Percentiles rank a stretch among this genome's conserved stretches.
Evolutionary conservation across 2,113 vertebrate species (phyloP).

Genomic region (Megaceryle torquata): DNA sequence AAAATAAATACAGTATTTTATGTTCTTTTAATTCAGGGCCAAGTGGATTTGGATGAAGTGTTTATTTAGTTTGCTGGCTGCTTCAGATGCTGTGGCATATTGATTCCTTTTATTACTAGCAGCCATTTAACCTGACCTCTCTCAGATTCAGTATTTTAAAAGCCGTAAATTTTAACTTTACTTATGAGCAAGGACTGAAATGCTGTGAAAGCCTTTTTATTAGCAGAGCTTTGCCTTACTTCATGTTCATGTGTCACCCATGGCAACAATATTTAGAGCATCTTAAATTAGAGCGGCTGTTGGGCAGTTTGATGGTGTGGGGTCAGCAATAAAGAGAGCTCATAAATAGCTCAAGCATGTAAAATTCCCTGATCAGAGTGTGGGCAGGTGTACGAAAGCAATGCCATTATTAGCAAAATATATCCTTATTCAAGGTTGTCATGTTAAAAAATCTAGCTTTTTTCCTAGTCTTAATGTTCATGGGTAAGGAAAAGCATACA

Average conservation of each 20-base stretch:
- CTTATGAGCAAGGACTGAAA: constrained; percentile 74
- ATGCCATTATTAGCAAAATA: background rate
- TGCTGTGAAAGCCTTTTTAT: constrained; percentile 81
- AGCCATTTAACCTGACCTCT: constrained; percentile 81
- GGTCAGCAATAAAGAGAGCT: constrained; percentile 32
- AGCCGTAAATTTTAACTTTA: constrained; percentile 81
- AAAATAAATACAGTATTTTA: constrained; percentile 84
- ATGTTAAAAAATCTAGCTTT: background rate
- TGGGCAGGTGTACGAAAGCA: constrained; percentile 36
- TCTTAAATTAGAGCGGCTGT: constrained; percentile 70
- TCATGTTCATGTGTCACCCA: constrained; percentile 65
- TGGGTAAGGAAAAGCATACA: background rate
- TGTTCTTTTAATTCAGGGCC: constrained; percentile 83
- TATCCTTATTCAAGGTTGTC: background rate
- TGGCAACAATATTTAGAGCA: constrained; percentile 77
- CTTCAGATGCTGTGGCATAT: constrained; percentile 78
- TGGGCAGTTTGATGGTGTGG: background rate
- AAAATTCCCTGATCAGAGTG: background rate
- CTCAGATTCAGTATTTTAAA: constrained; percentile 82
- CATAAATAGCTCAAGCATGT: constrained; percentile 37
- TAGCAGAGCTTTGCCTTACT: constrained; percentile 69
- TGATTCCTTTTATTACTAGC: constrained; percentile 82
- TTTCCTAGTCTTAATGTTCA: background rate
- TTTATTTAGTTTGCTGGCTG: constrained; percentile 83
- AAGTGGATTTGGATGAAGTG: constrained; percentile 85